Base-by-base conservation (phyloP, 1,140 invertebrate species). In the Atopsyche davidsoni region DNA sequence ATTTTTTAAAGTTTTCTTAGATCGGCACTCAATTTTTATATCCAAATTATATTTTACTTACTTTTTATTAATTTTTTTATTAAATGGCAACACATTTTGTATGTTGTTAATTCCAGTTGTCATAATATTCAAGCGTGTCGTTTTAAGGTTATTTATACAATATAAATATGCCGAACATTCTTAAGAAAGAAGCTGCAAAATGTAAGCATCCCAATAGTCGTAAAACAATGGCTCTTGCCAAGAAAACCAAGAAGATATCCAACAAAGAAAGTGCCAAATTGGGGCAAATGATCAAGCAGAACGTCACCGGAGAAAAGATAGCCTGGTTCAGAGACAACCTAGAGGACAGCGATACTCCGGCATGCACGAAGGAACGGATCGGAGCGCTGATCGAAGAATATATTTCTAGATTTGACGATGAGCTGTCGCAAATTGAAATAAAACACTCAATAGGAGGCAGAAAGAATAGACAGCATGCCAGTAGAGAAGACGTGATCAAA, bases 141-240 rank as follows among this genome's bases (percentile, higher is more conserved):
- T 28, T 28, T 28, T 28, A 28, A 7, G 6, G 6, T 28, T 28
- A n/a, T 28, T 28, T 28, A 28, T 7, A 7, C n/a, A 7, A 6
- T 7, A 7, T n/a, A 6, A 28, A 6, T 6, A 28, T 28, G 24
- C 24, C 24, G 6, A 28, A 28, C 24, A n/a, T 23, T 4, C 10
- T 41, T 6, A 17, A 34, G 4, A 53, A 49, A 19, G 55, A 57
- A 42, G 46, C 53, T 14, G 28, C 42, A n/a, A 57, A 83, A 64
- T 72, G 77, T 41, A 85, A 85, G 60, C 86, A 89, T 69, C 86
- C 86, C 6, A 86, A 86, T 60, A 87, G 85, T 55, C 76, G 86
- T 55, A 87, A 87, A 71, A 83, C 83, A 1, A 73, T 78, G 52
- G 79, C 82, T 10, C 65, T 87, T 23, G 71, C 75, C 2, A 85